Base-by-base conservation (phyloP, 2,888 invertebrate genomes). In the Troides oblongomaculatus region DNA sequence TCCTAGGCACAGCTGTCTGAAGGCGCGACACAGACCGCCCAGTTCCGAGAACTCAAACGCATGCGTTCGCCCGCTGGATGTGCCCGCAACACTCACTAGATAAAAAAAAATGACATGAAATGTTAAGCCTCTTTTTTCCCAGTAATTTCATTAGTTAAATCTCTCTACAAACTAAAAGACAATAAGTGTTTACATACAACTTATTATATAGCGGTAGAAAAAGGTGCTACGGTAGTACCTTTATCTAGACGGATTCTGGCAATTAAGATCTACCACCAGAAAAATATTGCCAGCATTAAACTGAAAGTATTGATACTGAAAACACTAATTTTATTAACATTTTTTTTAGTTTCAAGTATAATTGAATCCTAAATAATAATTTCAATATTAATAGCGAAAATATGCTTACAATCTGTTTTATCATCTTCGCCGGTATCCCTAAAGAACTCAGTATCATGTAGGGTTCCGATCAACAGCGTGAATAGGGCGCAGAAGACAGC, bases 401-500 rank as follows among this genome's bases (percentile, higher is more conserved):
- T 66, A 57, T 46, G 85, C 86, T 87, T 69, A 89, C 89, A 74
- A 65, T 71, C 81, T 74, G 89, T 80, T 59, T 83, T 84, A 30
- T 89, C 88, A 46, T 85, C 85, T 10, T 93, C 93, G 64, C 95
- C 95, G 0, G 77, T 74, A 53, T 89, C 88, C 12, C 85, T 78
- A 70, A 88, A 90, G 85, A 98, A 97, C 87, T 98, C 98, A 0
- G 95, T 95, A 82, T 98, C 98, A 78, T 98, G 97, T 43, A 98
- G 85, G 0, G 97, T 97, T 0, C 96, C 95, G 64, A 98, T 94
- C 5, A 97, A 91, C 57, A 97, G 93, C 60, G 96, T 96, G 82
- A 97, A 97, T 0, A 97, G 88, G 1, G 97, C 95, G 82, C 97
- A 97, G 87, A 98, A 98, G 1, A 97, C 95, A 0, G 97, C 96